These are phyloP conservation scores for Bombus sibiricus DNA, from an alignment of 1,140 invertebrate species.

Conservation along the genomic window DNA sequence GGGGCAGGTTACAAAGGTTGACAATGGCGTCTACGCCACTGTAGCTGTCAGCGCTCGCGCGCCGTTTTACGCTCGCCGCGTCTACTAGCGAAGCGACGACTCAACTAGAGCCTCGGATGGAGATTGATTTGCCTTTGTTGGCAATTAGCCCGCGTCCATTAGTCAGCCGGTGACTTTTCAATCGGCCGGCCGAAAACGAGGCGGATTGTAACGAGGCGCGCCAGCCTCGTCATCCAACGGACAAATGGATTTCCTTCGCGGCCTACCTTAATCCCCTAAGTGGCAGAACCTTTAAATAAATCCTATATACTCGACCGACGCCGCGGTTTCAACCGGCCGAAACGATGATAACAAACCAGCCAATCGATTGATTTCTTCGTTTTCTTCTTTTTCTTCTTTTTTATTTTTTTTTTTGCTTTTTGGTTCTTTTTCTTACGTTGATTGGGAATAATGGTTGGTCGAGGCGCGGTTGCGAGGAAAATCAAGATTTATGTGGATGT, in stretches of 20 bases:
- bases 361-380: conserved; percentile 16
- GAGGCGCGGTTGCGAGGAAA: not conserved
- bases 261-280: conserved; percentile 57
- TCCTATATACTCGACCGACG: not conserved
- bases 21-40: conserved; percentile 51
- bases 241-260: conserved; percentile 69
- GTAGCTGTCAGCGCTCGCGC: conserved; percentile 65
- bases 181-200: conserved; percentile 72
- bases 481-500: not conserved
- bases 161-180: conserved; percentile 76
- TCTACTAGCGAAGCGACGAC: conserved; percentile 65
- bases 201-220: conserved; percentile 62
- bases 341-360: conserved; percentile 24
- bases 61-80: conserved; percentile 65
- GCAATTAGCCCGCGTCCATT: conserved; percentile 76
- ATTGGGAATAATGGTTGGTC: not conserved
- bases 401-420: not conserved
- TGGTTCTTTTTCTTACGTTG: not conserved
- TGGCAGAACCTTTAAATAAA: conserved; percentile 43
- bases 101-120: conserved; percentile 69
- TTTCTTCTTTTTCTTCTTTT: not conserved
- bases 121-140: conserved; percentile 77
- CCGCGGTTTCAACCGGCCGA: too few species aligned
- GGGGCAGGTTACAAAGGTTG: not conserved
- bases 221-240: conserved; percentile 66